These are phyloP conservation scores for Helostoma temminkii DNA, from an alignment of 2,797 vertebrate species.

Conservation along the genomic window DNA sequence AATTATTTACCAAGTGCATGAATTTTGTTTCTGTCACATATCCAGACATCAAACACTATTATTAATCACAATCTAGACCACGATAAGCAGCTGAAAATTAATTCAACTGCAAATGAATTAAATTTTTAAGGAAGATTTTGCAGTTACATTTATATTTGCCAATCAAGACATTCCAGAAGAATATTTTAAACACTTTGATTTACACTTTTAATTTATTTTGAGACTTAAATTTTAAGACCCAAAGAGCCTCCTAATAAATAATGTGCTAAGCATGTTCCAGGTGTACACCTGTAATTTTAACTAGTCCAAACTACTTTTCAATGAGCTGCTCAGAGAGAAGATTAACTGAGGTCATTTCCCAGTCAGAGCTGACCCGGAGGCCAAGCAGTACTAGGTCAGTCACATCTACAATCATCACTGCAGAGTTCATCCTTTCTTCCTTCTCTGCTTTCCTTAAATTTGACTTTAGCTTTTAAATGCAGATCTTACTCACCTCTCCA, in stretches of 20 bases:
- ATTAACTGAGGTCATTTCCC: conserved; percentile 81
- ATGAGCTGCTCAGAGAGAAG: conserved; percentile 86
- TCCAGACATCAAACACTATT: too few relatives aligned
- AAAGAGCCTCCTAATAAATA: not conserved
- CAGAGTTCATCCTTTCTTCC: conserved; percentile 20
- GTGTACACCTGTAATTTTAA: not conserved
- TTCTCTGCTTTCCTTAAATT: not conserved
- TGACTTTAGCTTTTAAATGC: not conserved
- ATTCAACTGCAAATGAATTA: too few relatives aligned
- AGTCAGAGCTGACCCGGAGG: conserved; percentile 77
- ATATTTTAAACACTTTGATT: not conserved
- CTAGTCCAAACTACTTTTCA: not conserved
- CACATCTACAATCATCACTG: conserved; percentile 81
- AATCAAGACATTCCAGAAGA: not conserved
- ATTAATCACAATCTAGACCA: not conserved
- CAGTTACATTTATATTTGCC: not conserved
- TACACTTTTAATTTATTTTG: too few relatives aligned
- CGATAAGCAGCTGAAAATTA: not conserved
- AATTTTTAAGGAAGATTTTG: not conserved
- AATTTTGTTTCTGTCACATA: too few relatives aligned
- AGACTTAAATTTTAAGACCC: not conserved
- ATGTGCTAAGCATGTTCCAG: too few relatives aligned
- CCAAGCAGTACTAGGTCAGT: conserved; percentile 83
- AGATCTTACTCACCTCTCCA: conserved; percentile 89
- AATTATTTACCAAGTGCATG: not conserved